Evolutionary conservation across 2,113 vertebrate species (phyloP), one percentile per base, ranked within the genome.

Genomic region (Oceanodroma tethys): DNA sequence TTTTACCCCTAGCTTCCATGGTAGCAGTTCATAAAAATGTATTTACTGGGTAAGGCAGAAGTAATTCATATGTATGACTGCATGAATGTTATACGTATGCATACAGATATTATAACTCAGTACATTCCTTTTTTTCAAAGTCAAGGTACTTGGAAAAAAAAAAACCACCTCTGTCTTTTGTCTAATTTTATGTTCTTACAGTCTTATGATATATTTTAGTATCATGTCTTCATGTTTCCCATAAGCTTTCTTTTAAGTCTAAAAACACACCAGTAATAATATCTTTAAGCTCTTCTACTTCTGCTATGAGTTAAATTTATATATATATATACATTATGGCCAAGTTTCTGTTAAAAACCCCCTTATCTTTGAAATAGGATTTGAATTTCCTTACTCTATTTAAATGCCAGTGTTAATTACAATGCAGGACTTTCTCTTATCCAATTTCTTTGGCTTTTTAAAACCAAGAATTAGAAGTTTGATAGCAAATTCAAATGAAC

Each of bases 161-260:
- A 16, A 9, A 12, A 14, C 19, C 11, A 59, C 18, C 34, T 82
- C 52, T 55, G 23, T 71, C 32, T 15, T 67, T 74, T 55, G 47
- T 55, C 60, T 80, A 80, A 88, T 93, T 94, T 90, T 73, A 76
- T 85, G 32, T 58, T 71, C 66, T 71, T 70, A 72, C 11, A 13
- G 38, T 96, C 34, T 68, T 70, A 58, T 16, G n/a, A 90, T 90
- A 16, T 65, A 91, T 85, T 94, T 93, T 92, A 88, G n/a, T 83
- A 76, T 83, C 1, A 1, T 55, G 13, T 86, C 32, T 92, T 90
- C 53, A 45, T 92, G 63, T 74, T 93, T 91, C 67, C 67, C 48
- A 16, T 58, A 92, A 90, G 45, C 71, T 76, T 93, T 90, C 36
- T 76, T 87, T 88, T 62, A 60, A 42, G 36, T 85, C 66, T 94